Evolutionary conservation across 2,888 invertebrate genomes (phyloP).

Genomic region (Drosophila multiciliata): DNA sequence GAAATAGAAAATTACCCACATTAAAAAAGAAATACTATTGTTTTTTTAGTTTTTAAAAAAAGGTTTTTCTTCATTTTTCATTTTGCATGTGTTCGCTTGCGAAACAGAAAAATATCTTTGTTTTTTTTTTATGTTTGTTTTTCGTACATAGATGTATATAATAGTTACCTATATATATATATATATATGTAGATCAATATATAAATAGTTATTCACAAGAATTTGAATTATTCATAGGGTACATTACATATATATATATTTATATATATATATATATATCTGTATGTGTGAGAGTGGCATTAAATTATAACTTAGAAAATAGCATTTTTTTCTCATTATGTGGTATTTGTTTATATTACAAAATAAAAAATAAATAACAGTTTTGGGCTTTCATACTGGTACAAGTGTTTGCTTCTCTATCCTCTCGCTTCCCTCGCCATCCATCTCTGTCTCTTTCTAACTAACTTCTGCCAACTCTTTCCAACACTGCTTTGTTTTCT

Average conservation of each 20-base stretch:
- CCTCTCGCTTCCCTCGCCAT: conserved; percentile 7
- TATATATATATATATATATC: conserved; percentile 17
- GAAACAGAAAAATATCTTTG: conserved; percentile 79
- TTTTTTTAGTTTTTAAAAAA: conserved; percentile 72
- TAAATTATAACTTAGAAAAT: conserved; percentile 51
- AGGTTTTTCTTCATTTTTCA: conserved; percentile 64
- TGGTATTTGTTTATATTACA: conserved; percentile 52
- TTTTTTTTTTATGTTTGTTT: conserved; percentile 36
- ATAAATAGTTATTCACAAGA: conserved; percentile 80
- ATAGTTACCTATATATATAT: conserved; percentile 48
- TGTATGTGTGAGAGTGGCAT: conserved; percentile 42
- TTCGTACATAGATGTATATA: conserved; percentile 69
- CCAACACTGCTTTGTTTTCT: conserved; percentile 26
- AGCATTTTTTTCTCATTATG: conserved; percentile 14
- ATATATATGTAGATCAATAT: conserved; percentile 59
- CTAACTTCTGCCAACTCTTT: conserved; percentile 19
- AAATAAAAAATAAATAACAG: conserved; percentile 80
- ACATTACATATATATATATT: conserved; percentile 37
- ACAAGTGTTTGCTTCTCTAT: conserved; percentile 60
- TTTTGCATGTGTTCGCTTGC: conserved; percentile 70
- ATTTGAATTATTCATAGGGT: conserved; percentile 73
- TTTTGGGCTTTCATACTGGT: conserved; percentile 77
- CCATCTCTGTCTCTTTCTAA: conserved; percentile 7
- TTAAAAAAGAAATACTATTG: not conserved
- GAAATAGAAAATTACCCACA: conserved; percentile 3